Conservation (phyloP, 2,797 vertebrate genomes). For the Cirrhinus molitorella region DNA sequence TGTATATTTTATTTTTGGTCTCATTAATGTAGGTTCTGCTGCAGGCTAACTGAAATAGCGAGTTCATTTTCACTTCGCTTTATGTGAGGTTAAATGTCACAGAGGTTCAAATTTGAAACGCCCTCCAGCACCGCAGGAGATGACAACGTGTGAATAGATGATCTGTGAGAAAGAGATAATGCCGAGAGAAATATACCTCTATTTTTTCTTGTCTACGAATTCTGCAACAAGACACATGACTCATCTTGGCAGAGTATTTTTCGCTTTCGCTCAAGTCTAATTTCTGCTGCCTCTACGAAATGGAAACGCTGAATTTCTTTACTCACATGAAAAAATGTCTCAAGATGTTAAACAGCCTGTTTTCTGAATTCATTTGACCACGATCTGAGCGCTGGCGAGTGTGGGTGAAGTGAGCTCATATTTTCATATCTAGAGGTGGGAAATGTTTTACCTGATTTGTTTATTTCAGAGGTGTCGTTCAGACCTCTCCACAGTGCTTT, state of each 20-base stretch:
- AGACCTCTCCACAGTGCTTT: conserved; percentile 23
- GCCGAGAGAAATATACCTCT: conserved; percentile 57
- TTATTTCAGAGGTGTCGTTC: conserved; percentile 4
- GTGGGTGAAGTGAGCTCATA: conserved; percentile 13
- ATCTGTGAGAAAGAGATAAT: conserved; percentile 33
- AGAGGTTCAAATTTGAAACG: conserved; percentile 25
- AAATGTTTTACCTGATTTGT: background rate
- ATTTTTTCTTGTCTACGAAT: conserved; percentile 38
- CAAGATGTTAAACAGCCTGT: conserved; percentile 26
- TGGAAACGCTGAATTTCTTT: conserved; percentile 5
- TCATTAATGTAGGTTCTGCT: conserved; percentile 1
- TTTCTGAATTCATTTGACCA: conserved; percentile 12
- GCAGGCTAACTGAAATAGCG: conserved; percentile 14
- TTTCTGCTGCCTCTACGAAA: conserved; percentile 17
- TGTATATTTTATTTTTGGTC: background rate
- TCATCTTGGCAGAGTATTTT: conserved; percentile 29
- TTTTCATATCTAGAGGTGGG: conserved; percentile 11
- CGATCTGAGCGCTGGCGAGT: background rate
- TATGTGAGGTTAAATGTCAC: conserved; percentile 27
- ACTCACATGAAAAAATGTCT: background rate
- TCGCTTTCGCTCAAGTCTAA: background rate
- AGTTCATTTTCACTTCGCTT: conserved; percentile 24
- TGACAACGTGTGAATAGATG: conserved; percentile 23
- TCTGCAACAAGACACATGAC: conserved; percentile 34
- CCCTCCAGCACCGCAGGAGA: conserved; percentile 29